Evolutionary conservation across 2,797 vertebrate genomes (phyloP), one percentile per base, ranked within the genome.

Genomic region (Scolopax bukidnonensis): DNA sequence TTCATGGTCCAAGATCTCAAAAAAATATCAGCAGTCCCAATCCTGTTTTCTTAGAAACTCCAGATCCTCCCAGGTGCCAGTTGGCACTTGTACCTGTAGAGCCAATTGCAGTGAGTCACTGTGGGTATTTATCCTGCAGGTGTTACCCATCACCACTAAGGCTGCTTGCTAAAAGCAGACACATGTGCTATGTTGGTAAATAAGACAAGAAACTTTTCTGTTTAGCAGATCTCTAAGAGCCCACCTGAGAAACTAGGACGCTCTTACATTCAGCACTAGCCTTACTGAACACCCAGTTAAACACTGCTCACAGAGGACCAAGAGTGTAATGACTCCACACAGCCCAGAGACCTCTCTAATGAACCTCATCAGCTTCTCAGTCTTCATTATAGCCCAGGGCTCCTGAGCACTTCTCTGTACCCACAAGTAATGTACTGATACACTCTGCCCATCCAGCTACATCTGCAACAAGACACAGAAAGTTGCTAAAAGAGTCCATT

Each of bases 361-460:
- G 1, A 83, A 57, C 10, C 7, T 27, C 16, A 0, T 19, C 21
- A 7, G 27, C 28, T 43, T 36, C 80, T 40, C 1, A 1, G 23
- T 19, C 24, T 57, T 32, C 78, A 28, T 27, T 12, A 0, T 0
- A 0, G 41, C 23, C 38, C 30, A 20, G 13, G 64, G 10, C 47
- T 25, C 25, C 75, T 3, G 14, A 89, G 15, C 30, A 3, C 38
- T 54, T 7, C 38, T 40, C 41, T 38, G 30, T 13, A 24, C 23
- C 32, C 65, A 18, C 67, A 47, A 16, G 32, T 32, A 59, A 33
- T 4, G 10, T 15, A 12, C 30, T 60, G 59, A 28, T 21, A 75
- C 13, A 4, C 71, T 80, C 75, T 74, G 51, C 43, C 74, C 64
- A 63, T 7, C 75, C 84, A 60, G 63, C 47, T 63, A 25, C 67